Percentiles rank a stretch among this genome's conserved stretches.
Evolutionary conservation across 2,797 vertebrate species (phyloP).

Genomic region (Catharus ustulatus): DNA sequence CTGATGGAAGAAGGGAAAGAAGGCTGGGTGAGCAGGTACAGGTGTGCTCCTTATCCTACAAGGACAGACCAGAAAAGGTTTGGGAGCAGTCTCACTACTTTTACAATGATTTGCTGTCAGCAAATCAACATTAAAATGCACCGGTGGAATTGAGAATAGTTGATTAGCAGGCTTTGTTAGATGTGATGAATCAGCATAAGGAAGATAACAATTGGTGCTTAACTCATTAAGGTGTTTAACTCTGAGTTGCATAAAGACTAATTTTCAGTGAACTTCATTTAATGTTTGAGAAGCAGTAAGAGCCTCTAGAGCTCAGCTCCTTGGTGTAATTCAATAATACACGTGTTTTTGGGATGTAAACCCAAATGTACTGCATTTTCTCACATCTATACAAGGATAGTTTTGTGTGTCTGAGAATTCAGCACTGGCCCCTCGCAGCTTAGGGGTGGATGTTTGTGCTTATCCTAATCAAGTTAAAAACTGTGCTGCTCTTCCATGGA

Average conservation of each 20-base stretch:
- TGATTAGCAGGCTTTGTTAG: background rate
- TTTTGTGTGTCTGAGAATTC: background rate
- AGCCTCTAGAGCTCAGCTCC: background rate
- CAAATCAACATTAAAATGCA: background rate
- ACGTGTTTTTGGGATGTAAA: background rate
- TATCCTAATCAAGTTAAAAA: background rate
- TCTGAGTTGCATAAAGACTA: background rate
- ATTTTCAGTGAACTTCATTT: background rate
- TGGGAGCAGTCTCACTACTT: background rate
- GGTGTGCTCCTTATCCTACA: background rate
- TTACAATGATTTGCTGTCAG: background rate
- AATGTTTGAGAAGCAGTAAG: background rate
- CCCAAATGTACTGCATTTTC: background rate
- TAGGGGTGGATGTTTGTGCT: background rate
- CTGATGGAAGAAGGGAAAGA: background rate
- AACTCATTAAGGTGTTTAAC: background rate
- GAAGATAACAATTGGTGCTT: background rate
- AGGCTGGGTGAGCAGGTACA: background rate
- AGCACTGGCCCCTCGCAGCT: fast-evolving
- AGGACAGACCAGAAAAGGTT: background rate
- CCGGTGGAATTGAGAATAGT: background rate
- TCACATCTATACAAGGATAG: fast-evolving
- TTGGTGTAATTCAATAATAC: fast-evolving
- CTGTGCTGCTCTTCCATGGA: background rate
- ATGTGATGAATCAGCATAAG: background rate